A percentile compares a stretch with the other conserved stretches of the same genome.
Conservation (phyloP, 1,140 invertebrate genomes). For the Marisa cornuarietis region DNA sequence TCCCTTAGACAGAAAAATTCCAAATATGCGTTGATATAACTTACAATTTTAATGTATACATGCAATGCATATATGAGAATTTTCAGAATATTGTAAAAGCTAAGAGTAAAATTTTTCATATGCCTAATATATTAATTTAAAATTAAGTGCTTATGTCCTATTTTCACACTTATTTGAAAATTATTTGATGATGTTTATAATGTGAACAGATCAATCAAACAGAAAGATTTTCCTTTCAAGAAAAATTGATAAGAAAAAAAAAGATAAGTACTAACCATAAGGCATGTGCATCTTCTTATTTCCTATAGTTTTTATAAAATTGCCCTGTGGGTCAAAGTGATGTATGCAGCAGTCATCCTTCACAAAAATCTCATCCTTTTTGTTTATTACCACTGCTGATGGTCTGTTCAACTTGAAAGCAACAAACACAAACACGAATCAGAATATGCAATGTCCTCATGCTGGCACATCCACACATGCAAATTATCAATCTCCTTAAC, state of each 20-base stretch:
- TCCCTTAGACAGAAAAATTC: too few species aligned
- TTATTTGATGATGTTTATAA: not conserved
- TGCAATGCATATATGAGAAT: not conserved
- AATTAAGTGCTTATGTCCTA: not conserved
- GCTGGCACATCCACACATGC: too few species aligned
- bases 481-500: not conserved
- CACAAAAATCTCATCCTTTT: conserved; percentile 51
- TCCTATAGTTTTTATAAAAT: conserved; percentile 29
- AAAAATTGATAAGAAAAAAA: not conserved
- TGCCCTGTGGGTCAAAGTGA: conserved; percentile 36
- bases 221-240: not conserved
- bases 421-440: not conserved
- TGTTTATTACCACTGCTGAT: conserved; percentile 50
- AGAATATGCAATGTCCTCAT: not conserved
- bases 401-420: conserved; percentile 35
- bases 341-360: conserved; percentile 48
- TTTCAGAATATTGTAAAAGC: not conserved
- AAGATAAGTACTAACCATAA: conserved; percentile 39
- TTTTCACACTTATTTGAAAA: not conserved
- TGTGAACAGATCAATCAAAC: too few species aligned
- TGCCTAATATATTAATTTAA: not conserved
- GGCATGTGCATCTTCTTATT: conserved; percentile 26
- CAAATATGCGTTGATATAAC: too few species aligned
- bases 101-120: not conserved
- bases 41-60: too few species aligned